Base-by-base conservation (phyloP, 2,113 vertebrate species). In the Anoura caudifer region DNA sequence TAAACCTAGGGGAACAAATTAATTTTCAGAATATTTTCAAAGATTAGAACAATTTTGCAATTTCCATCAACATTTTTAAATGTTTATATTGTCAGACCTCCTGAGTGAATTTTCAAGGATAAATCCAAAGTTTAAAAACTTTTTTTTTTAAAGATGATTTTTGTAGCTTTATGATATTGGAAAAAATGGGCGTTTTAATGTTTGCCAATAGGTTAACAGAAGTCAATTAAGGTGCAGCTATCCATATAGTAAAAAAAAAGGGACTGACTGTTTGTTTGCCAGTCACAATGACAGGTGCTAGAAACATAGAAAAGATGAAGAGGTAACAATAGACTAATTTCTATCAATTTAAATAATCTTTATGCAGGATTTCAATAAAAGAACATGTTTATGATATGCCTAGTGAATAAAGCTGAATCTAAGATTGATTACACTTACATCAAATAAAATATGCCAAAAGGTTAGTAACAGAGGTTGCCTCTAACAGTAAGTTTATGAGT, bases 11-110 rank as follows among this genome's bases (percentile, higher is more conserved):
- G 16, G 19, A 77, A 7, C 47, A 33, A 59, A 94, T 43, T 56
- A 69, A 72, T 75, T 92, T 87, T 87, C 87, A 92, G 84, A 87
- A 43, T 90, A 90, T 70, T 87, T 86, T 93, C 82, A 91, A 87
- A 88, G 24, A 10, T 20, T 56, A 7, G 10, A 91, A 93, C 15
- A 91, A 36, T 31, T 96, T 84, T 85, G 16, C 50, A 96, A 90
- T 80, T 54, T 87, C 41, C 70, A 70, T 90, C 61, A 81, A 75
- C 14, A 45, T 36, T 82, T 94, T 65, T 65, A 65, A 76, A 75
- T 65, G 38, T 89, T 87, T 61, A 28, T 14, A 67, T 12, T 28
- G 24, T 36, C 65, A 95, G 72, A 73, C 8, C 79, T 90, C 72
- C 4, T 36, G 56, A 79, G 69, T 70, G 36, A 5, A 76, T 72